phyloP scores from a whole-genome alignment of 2,113 vertebrate genomes.

The Heloderma charlesbogerti region DNA sequence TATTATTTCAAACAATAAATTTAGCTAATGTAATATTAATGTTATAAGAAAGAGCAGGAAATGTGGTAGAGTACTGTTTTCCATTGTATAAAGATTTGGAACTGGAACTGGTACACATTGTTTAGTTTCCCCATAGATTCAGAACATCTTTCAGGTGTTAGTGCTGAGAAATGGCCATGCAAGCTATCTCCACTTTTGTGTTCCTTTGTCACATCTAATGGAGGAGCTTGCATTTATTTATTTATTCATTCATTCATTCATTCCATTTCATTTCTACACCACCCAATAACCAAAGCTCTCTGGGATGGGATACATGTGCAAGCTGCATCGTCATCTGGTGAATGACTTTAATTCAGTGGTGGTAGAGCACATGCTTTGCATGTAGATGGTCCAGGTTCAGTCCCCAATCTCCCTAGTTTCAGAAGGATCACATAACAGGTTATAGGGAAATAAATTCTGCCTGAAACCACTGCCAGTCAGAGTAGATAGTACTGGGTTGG shows the following conservation, averaged over 20 bases:
- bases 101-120: background rate
- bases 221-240: background rate
- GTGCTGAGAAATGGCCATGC: background rate
- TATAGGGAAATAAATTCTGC: background rate
- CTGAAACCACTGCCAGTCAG: background rate
- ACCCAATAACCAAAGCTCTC: too few species aligned
- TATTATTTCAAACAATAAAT: background rate
- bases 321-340: background rate
- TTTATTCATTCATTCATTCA: too few species aligned
- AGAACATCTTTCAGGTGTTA: too few species aligned
- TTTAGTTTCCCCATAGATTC: background rate
- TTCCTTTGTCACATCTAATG: background rate
- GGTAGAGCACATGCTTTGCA: background rate
- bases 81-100: background rate
- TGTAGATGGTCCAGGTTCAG: background rate
- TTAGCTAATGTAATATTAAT: constrained; percentile 4
- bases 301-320: background rate
- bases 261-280: too few species aligned
- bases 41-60: background rate
- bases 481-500: background rate
- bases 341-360: background rate
- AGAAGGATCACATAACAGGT: background rate
- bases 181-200: background rate
- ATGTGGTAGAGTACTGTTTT: background rate
- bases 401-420: background rate